These are phyloP conservation scores for Hoplodrina blanda DNA, from an alignment of 2,888 invertebrate genomes.

Conservation along the genomic window DNA sequence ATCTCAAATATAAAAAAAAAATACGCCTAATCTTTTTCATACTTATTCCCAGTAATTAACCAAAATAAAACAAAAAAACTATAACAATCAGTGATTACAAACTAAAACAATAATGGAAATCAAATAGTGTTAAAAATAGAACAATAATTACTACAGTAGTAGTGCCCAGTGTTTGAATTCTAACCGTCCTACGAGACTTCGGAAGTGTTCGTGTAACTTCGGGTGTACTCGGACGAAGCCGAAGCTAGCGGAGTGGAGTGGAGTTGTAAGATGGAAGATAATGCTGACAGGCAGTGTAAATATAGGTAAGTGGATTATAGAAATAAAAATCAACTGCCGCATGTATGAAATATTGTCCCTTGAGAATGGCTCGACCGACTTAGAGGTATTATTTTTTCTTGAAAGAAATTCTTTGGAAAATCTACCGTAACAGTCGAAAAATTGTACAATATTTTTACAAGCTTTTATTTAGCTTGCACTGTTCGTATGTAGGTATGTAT, in stretches of 20 bases:
- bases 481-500: too few species aligned
- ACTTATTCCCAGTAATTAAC: background rate
- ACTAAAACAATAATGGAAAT: conserved; percentile 69
- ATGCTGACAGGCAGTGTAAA: conserved; percentile 81
- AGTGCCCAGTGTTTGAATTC: conserved; percentile 59
- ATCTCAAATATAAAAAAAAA: conserved; percentile 12
- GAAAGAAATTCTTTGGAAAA: too few species aligned
- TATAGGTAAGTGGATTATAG: conserved; percentile 80
- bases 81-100: conserved; percentile 6
- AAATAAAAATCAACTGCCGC: too few species aligned
- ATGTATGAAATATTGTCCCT: too few species aligned
- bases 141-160: conserved; percentile 23
- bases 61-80: conserved; percentile 24
- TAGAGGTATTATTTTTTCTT: too few species aligned
- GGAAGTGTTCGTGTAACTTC: conserved; percentile 54
- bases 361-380: too few species aligned
- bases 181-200: conserved; percentile 36
- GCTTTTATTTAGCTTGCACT: too few species aligned
- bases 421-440: too few species aligned
- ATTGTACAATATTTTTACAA: too few species aligned
- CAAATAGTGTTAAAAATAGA: conserved; percentile 65
- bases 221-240: conserved; percentile 65
- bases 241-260: conserved; percentile 66
- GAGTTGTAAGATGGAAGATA: conserved; percentile 87
- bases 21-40: background rate